Base-by-base conservation (phyloP, 2,888 invertebrate genomes). In the Clistopyga incitator region DNA sequence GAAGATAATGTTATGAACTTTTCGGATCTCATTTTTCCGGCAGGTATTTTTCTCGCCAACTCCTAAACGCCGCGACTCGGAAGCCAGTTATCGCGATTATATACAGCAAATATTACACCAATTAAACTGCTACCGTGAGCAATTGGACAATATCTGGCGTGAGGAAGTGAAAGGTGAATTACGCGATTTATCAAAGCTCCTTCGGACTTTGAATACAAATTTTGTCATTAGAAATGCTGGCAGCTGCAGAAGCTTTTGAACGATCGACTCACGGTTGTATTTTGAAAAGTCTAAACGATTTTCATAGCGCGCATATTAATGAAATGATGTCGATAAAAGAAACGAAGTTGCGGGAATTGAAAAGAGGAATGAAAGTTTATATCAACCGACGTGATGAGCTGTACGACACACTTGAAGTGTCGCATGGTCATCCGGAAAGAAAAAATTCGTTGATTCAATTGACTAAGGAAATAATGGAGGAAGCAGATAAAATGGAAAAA, bases 131-230 rank as follows among this genome's bases (percentile, higher is more conserved):
- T 85, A 82, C 56, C 84, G 78, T 2, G 52, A 34, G 6, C 85
- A 85, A 42, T 81, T 81, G 78, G 81, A 82, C 65, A 47, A 68
- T 68, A 61, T 84, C 54, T 84, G 85, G 84, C 75, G 52, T n/a
- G 54, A 76, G 25, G 84, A 85, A 84, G 78, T 77, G n/a, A 23
- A 67, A 84, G 85, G 84, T 52, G 56, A 61, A n/a, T 59, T 56
- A 42, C 15, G 47, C 11, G 38, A 54, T 70, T 38, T 23, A 25
- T 25, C n/a, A 4, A 56, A 56, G 47, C 15, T 15, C n/a, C 0
- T 68, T 1, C 23, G 29, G 29, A 25, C 34, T 70, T 2, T 54
- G 50, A 68, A 56, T 18, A 11, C 25, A 50, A 61, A 45, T 50
- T 47, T 47, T 23, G 10, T 71, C 34, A 34, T 29, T 29, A 84